Percentiles rank a stretch among this genome's conserved stretches.
Evolutionary conservation across 2,797 vertebrate genomes (phyloP).

Genomic region (Masticophis lateralis): DNA sequence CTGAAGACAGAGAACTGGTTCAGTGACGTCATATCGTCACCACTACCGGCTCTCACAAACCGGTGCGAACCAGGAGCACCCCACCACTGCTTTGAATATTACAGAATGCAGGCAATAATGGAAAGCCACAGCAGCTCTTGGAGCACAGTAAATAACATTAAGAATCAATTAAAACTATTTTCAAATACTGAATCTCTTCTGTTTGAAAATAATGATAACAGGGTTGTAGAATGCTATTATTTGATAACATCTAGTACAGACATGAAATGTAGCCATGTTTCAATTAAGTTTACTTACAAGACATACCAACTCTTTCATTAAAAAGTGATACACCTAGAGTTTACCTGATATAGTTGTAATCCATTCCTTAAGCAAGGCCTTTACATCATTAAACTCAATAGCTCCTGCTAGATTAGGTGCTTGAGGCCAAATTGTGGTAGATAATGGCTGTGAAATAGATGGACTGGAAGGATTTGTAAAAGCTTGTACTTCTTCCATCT

Average conservation of each 20-base stretch:
- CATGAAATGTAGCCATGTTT: neutral
- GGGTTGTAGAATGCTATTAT: neutral
- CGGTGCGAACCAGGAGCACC: no score
- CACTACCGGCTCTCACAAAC: no score
- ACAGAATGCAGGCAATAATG: neutral
- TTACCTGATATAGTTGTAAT: conserved; percentile 90
- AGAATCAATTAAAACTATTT: neutral
- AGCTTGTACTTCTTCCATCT: conserved; percentile 81
- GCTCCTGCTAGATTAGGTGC: conserved; percentile 89
- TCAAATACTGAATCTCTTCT: neutral
- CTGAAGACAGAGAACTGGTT: no score
- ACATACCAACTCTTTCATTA: neutral
- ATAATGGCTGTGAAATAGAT: conserved; percentile 61
- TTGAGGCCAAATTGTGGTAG: conserved; percentile 60
- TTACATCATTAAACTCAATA: conserved; percentile 86
- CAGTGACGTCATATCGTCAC: no score
- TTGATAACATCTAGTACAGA: neutral
- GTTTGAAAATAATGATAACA: neutral
- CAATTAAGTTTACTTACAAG: neutral
- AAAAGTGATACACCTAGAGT: neutral
- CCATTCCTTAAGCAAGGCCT: conserved; percentile 89
- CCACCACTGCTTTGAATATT: neutral
- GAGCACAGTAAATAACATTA: neutral
- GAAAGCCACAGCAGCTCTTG: neutral
- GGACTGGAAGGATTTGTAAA: conserved; percentile 67